Evolutionary conservation across 2,113 vertebrate genomes (phyloP), one percentile per base, ranked within the genome.

Genomic region (Verasper variegatus): DNA sequence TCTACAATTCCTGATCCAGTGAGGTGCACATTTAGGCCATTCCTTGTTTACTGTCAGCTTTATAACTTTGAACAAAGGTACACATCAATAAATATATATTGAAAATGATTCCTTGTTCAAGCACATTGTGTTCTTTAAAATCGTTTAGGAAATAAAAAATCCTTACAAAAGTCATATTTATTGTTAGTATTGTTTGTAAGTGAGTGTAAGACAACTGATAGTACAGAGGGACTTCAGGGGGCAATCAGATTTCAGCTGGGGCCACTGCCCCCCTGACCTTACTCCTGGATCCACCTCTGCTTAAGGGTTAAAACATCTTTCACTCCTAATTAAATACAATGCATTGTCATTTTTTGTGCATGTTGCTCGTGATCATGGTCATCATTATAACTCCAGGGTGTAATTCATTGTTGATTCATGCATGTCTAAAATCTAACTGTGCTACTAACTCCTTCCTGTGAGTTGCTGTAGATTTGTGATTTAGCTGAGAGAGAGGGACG

Each of bases 391-490:
- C 31, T 18, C 8, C 10, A 49, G 23, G 68, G 37, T 89, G 79
- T 95, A 94, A 96, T 96, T 95, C 82, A 89, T 93, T 87, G 84
- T 89, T 95, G 87, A 93, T 95, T 95, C 8, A 10, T 75, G 91
- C 89, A 88, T 42, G 91, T 87, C 63, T 74, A 3, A 40, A 71
- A 69, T 79, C 82, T 87, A 94, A 94, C 95, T 95, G 86, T 92
- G 58, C 89, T 93, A 96, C 96, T 97, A 97, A 97, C 95, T 90
- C 84, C 77, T 88, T 89, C 94, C 92, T 96, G 92, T 94, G 94
- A 95, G 94, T 94, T 94, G 92, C 95, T 94, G 89, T 98, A 97
- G 96, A 94, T 94, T 96, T 96, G 87, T 97, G 96, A 96, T 94
- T 90, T 97, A 96, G 94, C 94, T 96, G 90, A 94, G 94, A 90